Base-by-base conservation (phyloP, 2,797 vertebrate species). In the Okamejei kenojei region DNA sequence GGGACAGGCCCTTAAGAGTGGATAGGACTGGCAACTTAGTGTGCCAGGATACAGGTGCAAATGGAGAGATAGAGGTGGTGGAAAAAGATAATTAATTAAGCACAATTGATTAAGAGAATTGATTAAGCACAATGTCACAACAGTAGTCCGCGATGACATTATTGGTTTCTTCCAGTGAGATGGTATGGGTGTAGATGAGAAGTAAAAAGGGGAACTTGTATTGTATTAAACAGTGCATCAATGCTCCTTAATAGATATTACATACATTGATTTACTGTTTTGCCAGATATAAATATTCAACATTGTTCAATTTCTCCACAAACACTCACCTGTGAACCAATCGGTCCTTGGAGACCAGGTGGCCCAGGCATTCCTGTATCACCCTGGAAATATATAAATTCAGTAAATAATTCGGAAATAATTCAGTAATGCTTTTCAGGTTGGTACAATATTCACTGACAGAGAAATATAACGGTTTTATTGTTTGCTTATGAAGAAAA, bases 301-400 rank as follows among this genome's bases (percentile, higher is more conserved):
- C 21, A 68, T 68, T 35, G 23, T 68, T 19, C 61, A 26, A 15
- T 35, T 45, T 76, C 71, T 23, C 19, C 54, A 11, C 26, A 21
- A 29, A 68, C 93, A 98, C 98, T 95, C 96, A 99, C 99, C 93
- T 94, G 93, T 94, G 96, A 95, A 74, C 98, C 99, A 7, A 95
- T 86, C 58, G 94, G 93, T 95, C 99, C 99, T 4, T 92, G 90
- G 3, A 73, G 38, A 29, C 90, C 90, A 54, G 97, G 96, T 5
- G 96, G 93, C 26, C 99, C 98, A 93, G 97, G 94, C 93, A 98
- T 96, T 80, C 98, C 99, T 94, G 95, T 95, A 95, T 99, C 99
- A 93, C 99, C 98, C 99, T 99, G 95, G 94, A 95, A 94, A 93
- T 92, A 76, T 13, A 82, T 54, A 63, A 29, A 45, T 45, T 45